Evolutionary conservation across 2,113 vertebrate genomes (phyloP).

Genomic region (Rhegmatorhina hoffmannsi): DNA sequence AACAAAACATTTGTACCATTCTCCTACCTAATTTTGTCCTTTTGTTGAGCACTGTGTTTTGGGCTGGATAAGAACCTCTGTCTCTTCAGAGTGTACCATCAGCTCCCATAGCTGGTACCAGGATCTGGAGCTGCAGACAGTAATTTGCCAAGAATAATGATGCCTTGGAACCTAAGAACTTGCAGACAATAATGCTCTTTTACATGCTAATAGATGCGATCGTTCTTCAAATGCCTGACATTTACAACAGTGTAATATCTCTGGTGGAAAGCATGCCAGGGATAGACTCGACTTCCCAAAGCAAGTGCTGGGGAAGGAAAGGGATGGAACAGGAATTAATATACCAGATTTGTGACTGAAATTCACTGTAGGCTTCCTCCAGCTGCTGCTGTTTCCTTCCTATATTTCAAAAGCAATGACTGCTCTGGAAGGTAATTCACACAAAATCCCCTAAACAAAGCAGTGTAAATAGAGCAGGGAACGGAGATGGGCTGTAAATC

Average conservation of each 20-base stretch:
- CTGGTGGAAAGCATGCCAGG: not conserved
- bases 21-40: not conserved
- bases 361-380: not conserved
- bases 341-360: not conserved
- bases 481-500: slow-evolving; percentile 18
- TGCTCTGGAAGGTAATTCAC: slow-evolving; percentile 38
- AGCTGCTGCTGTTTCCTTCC: slow-evolving; percentile 9
- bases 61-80: not conserved
- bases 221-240: slow-evolving; percentile 51
- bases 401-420: slow-evolving; percentile 15
- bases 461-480: slow-evolving; percentile 17
- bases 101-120: not conserved
- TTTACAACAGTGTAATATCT: slow-evolving; percentile 23
- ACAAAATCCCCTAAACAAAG: not conserved
- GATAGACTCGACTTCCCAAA: not conserved
- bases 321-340: slow-evolving; percentile 8
- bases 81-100: not conserved
- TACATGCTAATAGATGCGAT: slow-evolving; percentile 39
- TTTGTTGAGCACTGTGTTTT: not conserved
- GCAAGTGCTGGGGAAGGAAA: not conserved
- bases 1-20: not conserved
- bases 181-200: slow-evolving; percentile 36
- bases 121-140: slow-evolving; percentile 20
- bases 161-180: slow-evolving; percentile 8
- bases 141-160: slow-evolving; percentile 10